Conservation (phyloP, 2,888 invertebrate species). For the Drosophila mayaguana region DNA sequence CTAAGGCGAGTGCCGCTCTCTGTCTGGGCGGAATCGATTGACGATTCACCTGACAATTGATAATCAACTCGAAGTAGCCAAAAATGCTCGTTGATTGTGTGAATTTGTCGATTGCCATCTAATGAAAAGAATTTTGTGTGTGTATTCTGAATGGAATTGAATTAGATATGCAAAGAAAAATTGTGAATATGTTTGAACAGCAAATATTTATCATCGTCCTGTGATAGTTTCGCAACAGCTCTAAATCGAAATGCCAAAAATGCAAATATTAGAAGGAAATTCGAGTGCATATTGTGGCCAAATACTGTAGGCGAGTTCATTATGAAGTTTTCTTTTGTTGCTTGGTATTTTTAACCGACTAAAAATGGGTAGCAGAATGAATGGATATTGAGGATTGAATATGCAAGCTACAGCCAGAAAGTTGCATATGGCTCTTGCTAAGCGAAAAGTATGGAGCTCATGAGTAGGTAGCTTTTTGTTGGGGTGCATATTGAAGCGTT, state of each 20-base stretch:
- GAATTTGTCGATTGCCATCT: conserved; percentile 8
- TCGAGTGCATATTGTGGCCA: background rate
- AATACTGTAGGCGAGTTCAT: background rate
- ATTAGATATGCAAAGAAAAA: background rate
- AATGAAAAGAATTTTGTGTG: conserved; percentile 14
- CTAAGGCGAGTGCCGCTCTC: conserved; percentile 35
- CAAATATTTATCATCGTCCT: background rate
- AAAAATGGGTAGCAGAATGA: background rate
- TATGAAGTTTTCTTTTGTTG: background rate
- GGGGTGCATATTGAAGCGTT: too few species aligned
- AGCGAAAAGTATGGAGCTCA: background rate
- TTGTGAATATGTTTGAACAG: conserved; percentile 1
- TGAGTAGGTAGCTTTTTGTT: background rate
- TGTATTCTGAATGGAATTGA: conserved; percentile 13
- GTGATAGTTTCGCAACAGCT: conserved; percentile 12
- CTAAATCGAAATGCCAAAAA: conserved; percentile 1
- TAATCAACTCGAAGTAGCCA: conserved; percentile 40
- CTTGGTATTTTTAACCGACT: background rate
- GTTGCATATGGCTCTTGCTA: background rate
- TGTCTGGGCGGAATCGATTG: conserved; percentile 28
- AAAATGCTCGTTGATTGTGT: conserved; percentile 38
- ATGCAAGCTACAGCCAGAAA: background rate
- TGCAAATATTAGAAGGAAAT: background rate
- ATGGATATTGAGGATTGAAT: background rate
- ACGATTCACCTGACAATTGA: conserved; percentile 34